Evolutionary conservation across 2,797 vertebrate species (phyloP).

Genomic region (Cottoperca gobio): DNA sequence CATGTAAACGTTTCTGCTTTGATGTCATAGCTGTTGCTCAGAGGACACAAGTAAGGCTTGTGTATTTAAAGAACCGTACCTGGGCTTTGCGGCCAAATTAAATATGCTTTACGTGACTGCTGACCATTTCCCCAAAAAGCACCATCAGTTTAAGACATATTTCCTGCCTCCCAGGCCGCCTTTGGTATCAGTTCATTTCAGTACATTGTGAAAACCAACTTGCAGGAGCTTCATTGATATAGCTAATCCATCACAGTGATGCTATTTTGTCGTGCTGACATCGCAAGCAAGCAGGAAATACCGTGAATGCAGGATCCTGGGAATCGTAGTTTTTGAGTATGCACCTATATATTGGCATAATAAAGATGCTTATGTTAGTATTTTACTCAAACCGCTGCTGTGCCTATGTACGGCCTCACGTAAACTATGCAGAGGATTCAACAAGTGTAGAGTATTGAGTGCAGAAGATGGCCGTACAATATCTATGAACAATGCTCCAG

Average conservation of each 20-base stretch:
- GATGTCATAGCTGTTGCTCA: not conserved
- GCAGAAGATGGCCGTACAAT: not conserved
- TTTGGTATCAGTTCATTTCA: slow-evolving; percentile 12
- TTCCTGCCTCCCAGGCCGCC: not conserved
- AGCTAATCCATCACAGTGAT: slow-evolving; percentile 10
- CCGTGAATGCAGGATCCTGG: too few relatives aligned
- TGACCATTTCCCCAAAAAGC: slow-evolving; percentile 16
- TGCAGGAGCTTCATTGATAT: slow-evolving; percentile 15
- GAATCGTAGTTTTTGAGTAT: too few relatives aligned
- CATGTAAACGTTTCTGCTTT: slow-evolving; percentile 25
- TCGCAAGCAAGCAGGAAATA: not conserved
- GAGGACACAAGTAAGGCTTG: not conserved
- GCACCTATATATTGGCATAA: too few relatives aligned
- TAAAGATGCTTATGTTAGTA: not conserved
- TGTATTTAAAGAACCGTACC: slow-evolving; percentile 9
- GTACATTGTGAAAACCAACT: not conserved
- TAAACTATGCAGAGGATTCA: not conserved
- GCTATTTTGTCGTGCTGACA: not conserved
- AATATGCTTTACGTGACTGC: slow-evolving; percentile 4
- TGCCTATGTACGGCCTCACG: too few relatives aligned
- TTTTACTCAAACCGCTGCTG: not conserved
- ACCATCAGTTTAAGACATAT: not conserved
- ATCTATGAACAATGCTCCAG: not conserved
- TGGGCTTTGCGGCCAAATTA: slow-evolving; percentile 21
- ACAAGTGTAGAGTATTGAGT: not conserved